These are phyloP conservation scores for Selene dorsalis DNA, from an alignment of 2,797 vertebrate species.

Conservation along the genomic window DNA sequence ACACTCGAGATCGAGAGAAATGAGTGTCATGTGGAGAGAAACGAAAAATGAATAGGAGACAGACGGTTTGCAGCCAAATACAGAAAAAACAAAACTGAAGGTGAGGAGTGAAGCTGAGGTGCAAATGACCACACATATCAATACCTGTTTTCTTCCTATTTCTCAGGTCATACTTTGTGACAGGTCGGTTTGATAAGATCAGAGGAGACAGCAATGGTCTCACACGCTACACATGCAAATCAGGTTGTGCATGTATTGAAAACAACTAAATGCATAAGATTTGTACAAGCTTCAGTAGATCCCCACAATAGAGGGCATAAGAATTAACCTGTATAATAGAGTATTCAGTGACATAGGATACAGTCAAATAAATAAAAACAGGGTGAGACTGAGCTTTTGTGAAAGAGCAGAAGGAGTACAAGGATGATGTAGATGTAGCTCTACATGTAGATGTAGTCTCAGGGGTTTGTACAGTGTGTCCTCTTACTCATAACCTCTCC, in stretches of 20 bases:
- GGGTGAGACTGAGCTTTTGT: not conserved
- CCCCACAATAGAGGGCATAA: not conserved
- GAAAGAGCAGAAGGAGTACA: not conserved
- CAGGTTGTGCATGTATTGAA: not conserved
- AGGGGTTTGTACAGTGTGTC: constrained; percentile 20
- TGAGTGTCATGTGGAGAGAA: constrained; percentile 8
- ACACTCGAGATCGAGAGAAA: constrained; percentile 4
- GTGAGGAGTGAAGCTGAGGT: not conserved
- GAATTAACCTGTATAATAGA: not conserved
- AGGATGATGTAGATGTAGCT: constrained; percentile 18
- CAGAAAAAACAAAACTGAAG: constrained; percentile 18
- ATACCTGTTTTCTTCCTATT: not conserved
- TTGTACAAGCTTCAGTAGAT: not conserved
- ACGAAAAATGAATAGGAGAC: constrained; percentile 17
- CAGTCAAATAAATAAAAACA: not conserved
- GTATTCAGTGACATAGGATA: not conserved
- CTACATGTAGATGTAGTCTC: constrained; percentile 47
- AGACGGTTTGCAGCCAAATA: constrained; percentile 32
- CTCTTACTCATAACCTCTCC: constrained; percentile 60
- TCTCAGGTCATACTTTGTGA: constrained; percentile 3
- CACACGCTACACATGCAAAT: not conserved
- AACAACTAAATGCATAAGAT: constrained; percentile 12
- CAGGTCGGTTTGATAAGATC: not conserved
- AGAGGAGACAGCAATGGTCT: not conserved
- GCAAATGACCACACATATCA: not conserved